These are phyloP conservation scores for Remorina albescens DNA, from an alignment of 2,797 vertebrate species.

Conservation along the genomic window DNA sequence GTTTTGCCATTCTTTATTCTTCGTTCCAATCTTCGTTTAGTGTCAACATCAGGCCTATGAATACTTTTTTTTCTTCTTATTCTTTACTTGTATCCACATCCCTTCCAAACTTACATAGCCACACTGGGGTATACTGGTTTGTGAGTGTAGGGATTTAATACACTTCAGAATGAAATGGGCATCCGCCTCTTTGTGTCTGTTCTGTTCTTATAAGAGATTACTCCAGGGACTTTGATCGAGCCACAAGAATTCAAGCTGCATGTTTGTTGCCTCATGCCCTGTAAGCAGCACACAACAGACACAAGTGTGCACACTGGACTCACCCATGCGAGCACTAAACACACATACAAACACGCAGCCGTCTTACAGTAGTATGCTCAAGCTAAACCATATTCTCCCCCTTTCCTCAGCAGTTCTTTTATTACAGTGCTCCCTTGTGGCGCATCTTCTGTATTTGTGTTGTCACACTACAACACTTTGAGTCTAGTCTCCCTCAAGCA, in stretches of 20 bases:
- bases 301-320: constrained; percentile 31
- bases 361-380: constrained; percentile 27
- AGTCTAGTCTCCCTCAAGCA: constrained; percentile 39
- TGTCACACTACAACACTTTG: constrained; percentile 66
- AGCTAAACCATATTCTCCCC: constrained; percentile 39
- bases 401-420: constrained; percentile 59
- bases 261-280: constrained; percentile 47
- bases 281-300: constrained; percentile 39
- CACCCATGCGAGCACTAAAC: constrained; percentile 22
- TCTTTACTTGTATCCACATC: constrained; percentile 47
- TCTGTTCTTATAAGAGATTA: constrained; percentile 74
- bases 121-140: constrained; percentile 49
- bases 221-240: constrained; percentile 71
- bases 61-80: constrained; percentile 45
- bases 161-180: constrained; percentile 74
- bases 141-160: constrained; percentile 72
- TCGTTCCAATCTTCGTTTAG: constrained; percentile 71
- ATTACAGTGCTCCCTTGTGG: constrained; percentile 76
- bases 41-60: constrained; percentile 65
- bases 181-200: constrained; percentile 49
- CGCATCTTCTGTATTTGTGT: constrained; percentile 69
- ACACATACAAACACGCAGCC: constrained; percentile 20
- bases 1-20: constrained; percentile 60
- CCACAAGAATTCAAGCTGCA: constrained; percentile 60
- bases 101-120: constrained; percentile 56